Conservation (phyloP, 1,140 invertebrate species). For the Solenopsis fugax region DNA sequence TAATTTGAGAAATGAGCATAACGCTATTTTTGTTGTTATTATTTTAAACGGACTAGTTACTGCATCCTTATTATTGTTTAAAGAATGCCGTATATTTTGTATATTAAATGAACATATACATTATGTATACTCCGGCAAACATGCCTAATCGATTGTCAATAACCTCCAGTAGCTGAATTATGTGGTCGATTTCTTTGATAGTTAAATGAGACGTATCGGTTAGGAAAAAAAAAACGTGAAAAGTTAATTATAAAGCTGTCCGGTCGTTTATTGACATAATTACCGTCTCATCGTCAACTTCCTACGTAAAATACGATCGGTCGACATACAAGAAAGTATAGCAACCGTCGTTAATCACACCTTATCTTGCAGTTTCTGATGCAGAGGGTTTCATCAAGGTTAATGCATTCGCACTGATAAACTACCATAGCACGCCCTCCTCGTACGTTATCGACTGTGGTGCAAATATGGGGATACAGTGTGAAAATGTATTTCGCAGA, state of each 20-base stretch:
- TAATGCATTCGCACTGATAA: constrained; percentile 65
- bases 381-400: constrained; percentile 60
- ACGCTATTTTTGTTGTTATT: neutral
- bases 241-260: constrained; percentile 42
- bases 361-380: constrained; percentile 56
- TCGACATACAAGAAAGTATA: constrained; percentile 54
- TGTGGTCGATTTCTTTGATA: constrained; percentile 17
- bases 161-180: constrained; percentile 17
- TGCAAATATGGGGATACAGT: constrained; percentile 47
- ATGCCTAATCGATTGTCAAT: constrained; percentile 7
- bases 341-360: constrained; percentile 58
- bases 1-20: neutral
- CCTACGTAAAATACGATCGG: constrained; percentile 50
- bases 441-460: constrained; percentile 25
- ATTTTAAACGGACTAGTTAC: neutral
- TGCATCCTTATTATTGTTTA: neutral
- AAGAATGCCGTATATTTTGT: neutral
- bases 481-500: constrained; percentile 21
- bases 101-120: neutral
- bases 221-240: neutral
- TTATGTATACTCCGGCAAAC: neutral
- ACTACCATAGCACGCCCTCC: constrained; percentile 42
- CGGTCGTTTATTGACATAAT: constrained; percentile 54
- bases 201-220: constrained; percentile 20
- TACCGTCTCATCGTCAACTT: constrained; percentile 55